These are phyloP conservation scores for Aegithalos caudatus DNA, from an alignment of 2,113 vertebrate genomes.

Conservation along the genomic window DNA sequence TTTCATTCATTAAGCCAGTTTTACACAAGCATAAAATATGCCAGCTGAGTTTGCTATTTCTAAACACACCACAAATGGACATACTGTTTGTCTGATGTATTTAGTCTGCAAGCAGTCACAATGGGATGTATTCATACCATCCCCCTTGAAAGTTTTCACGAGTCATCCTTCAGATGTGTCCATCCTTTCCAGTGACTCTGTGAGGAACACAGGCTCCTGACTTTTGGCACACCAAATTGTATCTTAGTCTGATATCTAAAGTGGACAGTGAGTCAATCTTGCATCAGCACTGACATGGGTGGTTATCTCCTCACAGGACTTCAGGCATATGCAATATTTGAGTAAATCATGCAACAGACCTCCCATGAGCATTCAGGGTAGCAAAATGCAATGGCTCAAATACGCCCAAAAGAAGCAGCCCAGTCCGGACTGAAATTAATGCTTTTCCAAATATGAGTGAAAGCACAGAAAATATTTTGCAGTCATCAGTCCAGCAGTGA, in stretches of 20 bases:
- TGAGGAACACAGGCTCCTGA: not conserved
- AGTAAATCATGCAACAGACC: not conserved
- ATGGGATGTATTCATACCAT: not conserved
- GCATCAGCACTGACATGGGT: not conserved
- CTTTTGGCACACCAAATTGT: not conserved
- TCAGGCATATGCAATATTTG: not conserved
- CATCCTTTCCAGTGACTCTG: not conserved
- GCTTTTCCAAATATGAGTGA: not conserved
- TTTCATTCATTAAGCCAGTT: not conserved
- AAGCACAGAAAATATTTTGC: not conserved
- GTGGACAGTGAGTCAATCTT: not conserved
- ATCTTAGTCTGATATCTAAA: not conserved
- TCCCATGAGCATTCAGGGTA: not conserved
- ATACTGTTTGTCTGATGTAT: not conserved
- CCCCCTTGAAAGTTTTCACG: not conserved
- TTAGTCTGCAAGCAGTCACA: not conserved
- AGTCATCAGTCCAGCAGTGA: not conserved
- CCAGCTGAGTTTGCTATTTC: not conserved
- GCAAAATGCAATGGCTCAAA: not conserved
- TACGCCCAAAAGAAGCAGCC: not conserved
- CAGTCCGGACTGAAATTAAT: not conserved
- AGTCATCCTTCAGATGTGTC: not conserved
- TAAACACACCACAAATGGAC: not conserved
- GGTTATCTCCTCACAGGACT: not conserved
- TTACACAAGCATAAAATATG: not conserved